These are phyloP conservation scores for Lutraria rhynchaena DNA, from an alignment of 1,140 invertebrate genomes.

Conservation along the genomic window DNA sequence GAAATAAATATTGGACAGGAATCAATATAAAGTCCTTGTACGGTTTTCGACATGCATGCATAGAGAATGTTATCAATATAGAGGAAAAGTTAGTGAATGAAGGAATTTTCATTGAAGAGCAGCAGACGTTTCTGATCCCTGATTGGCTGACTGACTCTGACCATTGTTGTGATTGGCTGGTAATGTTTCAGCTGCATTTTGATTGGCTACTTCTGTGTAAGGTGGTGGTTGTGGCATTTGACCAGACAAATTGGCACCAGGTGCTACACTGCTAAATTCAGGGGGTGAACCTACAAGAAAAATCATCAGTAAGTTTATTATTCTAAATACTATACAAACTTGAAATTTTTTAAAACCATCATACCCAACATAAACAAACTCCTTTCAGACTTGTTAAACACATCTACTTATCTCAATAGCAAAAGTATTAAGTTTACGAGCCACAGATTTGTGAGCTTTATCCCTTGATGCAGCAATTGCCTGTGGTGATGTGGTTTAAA, in stretches of 20 bases:
- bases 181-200: background rate
- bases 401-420: too few species aligned
- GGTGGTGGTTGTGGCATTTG: constrained; percentile 56
- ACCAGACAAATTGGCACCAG: background rate
- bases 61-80: constrained; percentile 8
- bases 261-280: background rate
- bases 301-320: too few species aligned
- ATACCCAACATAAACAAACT: too few species aligned
- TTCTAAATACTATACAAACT: too few species aligned
- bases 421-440: too few species aligned
- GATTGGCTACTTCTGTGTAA: constrained; percentile 56
- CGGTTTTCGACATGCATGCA: background rate
- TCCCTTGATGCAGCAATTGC: too few species aligned
- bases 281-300: background rate
- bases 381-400: too few species aligned
- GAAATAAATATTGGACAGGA: too few species aligned
- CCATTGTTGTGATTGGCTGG: constrained; percentile 11
- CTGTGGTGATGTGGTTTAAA: too few species aligned
- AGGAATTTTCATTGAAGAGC: constrained; percentile 5
- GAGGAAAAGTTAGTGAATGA: background rate
- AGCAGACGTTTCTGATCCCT: background rate
- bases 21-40: too few species aligned
- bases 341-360: too few species aligned
- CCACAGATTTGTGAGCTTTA: too few species aligned
- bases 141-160: constrained; percentile 36